Evolutionary conservation across 2,888 invertebrate genomes (phyloP), one percentile per base, ranked within the genome.

Genomic region (Automeris io): DNA sequence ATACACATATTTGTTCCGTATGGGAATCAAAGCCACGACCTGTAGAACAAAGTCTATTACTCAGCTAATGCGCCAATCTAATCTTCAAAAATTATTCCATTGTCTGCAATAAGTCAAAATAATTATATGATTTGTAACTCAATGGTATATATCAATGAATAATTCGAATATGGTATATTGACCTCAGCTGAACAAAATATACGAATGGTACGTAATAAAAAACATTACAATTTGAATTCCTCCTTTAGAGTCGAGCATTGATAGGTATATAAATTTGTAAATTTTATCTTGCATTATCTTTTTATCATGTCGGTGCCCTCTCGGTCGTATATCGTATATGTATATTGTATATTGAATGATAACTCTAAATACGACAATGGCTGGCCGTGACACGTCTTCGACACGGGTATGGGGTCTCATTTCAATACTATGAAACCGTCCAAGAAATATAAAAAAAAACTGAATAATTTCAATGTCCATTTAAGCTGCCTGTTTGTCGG

Each of bases 351-450:
- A 5, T 32, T 37, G 8, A 7, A 32, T 32, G 18, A 37, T 22
- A 9, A 7, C 13, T 37, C 8, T 8, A 9, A 26, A 37, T 18
- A 31, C 18, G 32, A 19, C 32, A 37, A 34, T 34, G 22, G 33
- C 29, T 29, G 32, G 18, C 37, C 37, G 23, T 32, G 37, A 37
- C 19, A 33, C 23, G 7, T 5, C 23, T 18, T 8, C 7, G 4
- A 5, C 21, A 22, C 23, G 18, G 12, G 33, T 33, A 16, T 12
- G 8, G 12, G 11, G 8, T 18, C 8, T 24, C 13, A 33, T 12
- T 16, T 8, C 19, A 24, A 19, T 12, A 26, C 18, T 16, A 26
- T 8, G 11, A 19, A 12, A 35, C 5, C n/a, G 26, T 26, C 9
- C 31, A 4, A n/a, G 9, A 16, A 2, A 31, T 5, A 18, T n/a